Conservation (phyloP, 1,140 invertebrate species). For the Trichoplusia ni region DNA sequence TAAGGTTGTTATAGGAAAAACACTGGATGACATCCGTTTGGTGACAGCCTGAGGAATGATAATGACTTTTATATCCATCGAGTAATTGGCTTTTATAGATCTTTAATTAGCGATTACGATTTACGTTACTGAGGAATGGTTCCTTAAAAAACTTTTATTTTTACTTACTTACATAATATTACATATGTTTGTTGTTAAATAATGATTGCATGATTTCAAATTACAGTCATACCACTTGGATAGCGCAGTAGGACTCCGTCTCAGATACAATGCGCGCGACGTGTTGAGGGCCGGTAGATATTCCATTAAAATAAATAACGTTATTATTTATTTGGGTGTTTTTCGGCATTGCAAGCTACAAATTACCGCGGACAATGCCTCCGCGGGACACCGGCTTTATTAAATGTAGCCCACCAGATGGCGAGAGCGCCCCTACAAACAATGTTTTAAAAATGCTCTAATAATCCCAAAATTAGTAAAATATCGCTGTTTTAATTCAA, state of each 20-base stretch:
- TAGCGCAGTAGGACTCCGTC: conserved; percentile 26
- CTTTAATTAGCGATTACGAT: neutral
- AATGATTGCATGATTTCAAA: conserved; percentile 17
- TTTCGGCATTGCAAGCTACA: conserved; percentile 71
- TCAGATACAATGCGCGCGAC: conserved; percentile 23
- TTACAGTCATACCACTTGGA: conserved; percentile 18
- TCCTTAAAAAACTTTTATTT: too few relatives aligned
- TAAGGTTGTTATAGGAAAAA: conserved; percentile 1
- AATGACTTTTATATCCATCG: neutral
- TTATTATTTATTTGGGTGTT: conserved; percentile 74
- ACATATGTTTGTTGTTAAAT: too few relatives aligned
- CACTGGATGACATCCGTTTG: neutral
- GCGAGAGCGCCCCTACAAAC: conserved; percentile 41
- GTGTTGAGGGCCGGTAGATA: conserved; percentile 34
- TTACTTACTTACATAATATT: too few relatives aligned
- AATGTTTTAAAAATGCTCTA: conserved; percentile 37
- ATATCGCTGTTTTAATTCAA: neutral
- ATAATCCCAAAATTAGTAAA: conserved; percentile 31
- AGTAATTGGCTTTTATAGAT: neutral
- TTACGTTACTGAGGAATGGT: too few relatives aligned
- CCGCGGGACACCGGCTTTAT: conserved; percentile 67
- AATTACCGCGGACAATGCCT: conserved; percentile 74
- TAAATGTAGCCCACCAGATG: conserved; percentile 69
- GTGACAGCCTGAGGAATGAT: neutral
- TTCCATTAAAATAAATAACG: conserved; percentile 75